Evolutionary conservation across 2,888 invertebrate species (phyloP).

Genomic region (Endotricha flammealis): DNA sequence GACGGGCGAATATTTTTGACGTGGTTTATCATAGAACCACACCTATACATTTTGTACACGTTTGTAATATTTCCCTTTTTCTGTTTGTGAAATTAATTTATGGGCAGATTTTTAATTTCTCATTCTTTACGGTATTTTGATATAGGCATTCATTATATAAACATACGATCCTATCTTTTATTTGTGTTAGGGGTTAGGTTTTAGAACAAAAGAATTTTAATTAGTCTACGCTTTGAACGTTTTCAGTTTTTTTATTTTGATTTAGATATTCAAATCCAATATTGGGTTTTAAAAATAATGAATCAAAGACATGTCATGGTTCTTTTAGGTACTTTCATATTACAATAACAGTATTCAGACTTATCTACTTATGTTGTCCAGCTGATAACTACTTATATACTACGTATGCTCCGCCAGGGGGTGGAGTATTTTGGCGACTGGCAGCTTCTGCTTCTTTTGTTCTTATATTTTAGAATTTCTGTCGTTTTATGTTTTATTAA

Average conservation of each 20-base stretch:
- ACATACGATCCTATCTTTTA: constrained; percentile 32
- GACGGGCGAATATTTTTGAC: constrained; percentile 34
- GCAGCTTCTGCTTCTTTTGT: too few species aligned
- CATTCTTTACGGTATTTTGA: constrained; percentile 31
- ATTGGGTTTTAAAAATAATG: too few species aligned
- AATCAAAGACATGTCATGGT: too few species aligned
- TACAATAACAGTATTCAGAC: too few species aligned
- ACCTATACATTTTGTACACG: background rate
- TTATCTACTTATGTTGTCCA: too few species aligned
- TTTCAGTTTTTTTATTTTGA: constrained; percentile 14
- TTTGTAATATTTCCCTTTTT: constrained; percentile 23
- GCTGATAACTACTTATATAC: too few species aligned
- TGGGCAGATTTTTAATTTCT: constrained; percentile 46
- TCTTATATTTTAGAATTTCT: too few species aligned
- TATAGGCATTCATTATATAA: constrained; percentile 45
- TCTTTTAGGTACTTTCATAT: too few species aligned
- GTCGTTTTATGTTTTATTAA: too few species aligned
- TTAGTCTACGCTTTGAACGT: constrained; percentile 32
- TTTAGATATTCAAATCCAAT: too few species aligned
- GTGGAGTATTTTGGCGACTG: too few species aligned
- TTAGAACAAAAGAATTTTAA: constrained; percentile 45
- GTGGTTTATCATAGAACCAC: constrained; percentile 28
- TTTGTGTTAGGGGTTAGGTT: constrained; percentile 33
- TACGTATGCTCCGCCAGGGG: too few species aligned
- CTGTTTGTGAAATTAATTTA: constrained; percentile 61